Evolutionary conservation across 1,140 invertebrate species (phyloP), one percentile per base, ranked within the genome.

Genomic region (Leucophenga varia): DNA sequence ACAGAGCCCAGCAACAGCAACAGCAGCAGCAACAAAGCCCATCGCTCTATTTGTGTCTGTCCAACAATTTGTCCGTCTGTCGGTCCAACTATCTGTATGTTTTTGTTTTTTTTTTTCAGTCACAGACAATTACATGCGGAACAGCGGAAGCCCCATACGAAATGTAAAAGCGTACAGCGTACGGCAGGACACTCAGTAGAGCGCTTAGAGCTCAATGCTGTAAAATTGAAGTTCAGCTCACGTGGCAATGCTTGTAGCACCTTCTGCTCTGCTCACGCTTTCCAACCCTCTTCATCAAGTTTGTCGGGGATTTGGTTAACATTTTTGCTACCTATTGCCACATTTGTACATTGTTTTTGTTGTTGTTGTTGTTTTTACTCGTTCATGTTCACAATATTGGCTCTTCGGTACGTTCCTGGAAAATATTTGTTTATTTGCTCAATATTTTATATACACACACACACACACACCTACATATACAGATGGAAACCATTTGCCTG

Each of bases 381-480:
- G 31, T 10, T n/a, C 35, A 19, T 7, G 14, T 37, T 9, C 17
- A 34, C 31, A 34, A 34, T 14, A 34, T 56, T 54, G 59, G 44
- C 21, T 43, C 55, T 52, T 49, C n/a, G n/a, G n/a, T n/a, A n/a
- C n/a, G n/a, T n/a, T n/a, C n/a, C n/a, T n/a, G 53, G 12, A 10
- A 37, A 57, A 63, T 65, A 67, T 67, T 67, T 67, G 63, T 67
- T 67, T 67, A 67, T 67, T 67, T 67, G 63, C 63, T 63, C 47
- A 59, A 67, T 67, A 67, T 67, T 67, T 67, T 68, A 67, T 67
- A 38, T 47, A 36, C 42, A 34, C 30, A 46, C n/a, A 20, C 37
- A 21, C 54, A 38, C 18, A 43, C 43, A 22, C 25, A 21, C 31
- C 43, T 40, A 39, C 31, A 51, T 45, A 55, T 21, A n/a, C n/a